A percentile compares a stretch with the other conserved stretches of the same genome.
phyloP scores from a whole-genome alignment of 2,888 invertebrate species.

The Ctenicera cuprea region DNA sequence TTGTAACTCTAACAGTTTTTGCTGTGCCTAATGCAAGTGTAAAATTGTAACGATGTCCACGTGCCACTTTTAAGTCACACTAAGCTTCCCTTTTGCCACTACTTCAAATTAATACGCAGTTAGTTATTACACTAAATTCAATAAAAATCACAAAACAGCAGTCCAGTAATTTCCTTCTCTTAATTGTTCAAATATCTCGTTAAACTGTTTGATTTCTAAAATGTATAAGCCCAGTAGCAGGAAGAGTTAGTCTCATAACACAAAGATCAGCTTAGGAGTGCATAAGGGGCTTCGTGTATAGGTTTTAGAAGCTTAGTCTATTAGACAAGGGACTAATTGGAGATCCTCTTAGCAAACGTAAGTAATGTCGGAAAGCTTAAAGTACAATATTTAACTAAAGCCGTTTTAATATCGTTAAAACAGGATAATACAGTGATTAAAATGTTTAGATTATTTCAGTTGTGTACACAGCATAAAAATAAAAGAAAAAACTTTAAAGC shows the following conservation, averaged over 20 bases:
- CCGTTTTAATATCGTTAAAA: constrained; percentile 15
- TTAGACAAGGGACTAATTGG: constrained; percentile 45
- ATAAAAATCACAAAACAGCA: no score
- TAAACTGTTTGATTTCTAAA: constrained; percentile 25
- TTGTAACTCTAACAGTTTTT: no score
- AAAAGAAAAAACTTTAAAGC: not conserved
- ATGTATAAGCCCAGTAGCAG: constrained; percentile 4
- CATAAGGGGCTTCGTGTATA: constrained; percentile 42
- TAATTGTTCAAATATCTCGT: no score
- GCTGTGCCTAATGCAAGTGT: no score
- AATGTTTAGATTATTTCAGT: not conserved
- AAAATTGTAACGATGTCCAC: no score
- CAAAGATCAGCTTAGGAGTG: constrained; percentile 42
- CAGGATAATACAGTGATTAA: not conserved
- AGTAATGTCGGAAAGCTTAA: constrained; percentile 32
- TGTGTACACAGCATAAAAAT: not conserved
- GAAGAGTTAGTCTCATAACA: constrained; percentile 16
- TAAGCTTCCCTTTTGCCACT: no score
- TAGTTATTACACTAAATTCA: no score
- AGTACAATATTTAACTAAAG: constrained; percentile 26
- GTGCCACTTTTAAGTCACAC: no score
- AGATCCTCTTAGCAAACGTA: constrained; percentile 41
- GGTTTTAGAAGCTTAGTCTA: constrained; percentile 48
- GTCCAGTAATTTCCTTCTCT: no score
- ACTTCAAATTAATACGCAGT: no score